Percentiles rank a stretch among this genome's conserved stretches.
phyloP scores from a whole-genome alignment of 2,113 vertebrate species.

The Accipiter virgatus region DNA sequence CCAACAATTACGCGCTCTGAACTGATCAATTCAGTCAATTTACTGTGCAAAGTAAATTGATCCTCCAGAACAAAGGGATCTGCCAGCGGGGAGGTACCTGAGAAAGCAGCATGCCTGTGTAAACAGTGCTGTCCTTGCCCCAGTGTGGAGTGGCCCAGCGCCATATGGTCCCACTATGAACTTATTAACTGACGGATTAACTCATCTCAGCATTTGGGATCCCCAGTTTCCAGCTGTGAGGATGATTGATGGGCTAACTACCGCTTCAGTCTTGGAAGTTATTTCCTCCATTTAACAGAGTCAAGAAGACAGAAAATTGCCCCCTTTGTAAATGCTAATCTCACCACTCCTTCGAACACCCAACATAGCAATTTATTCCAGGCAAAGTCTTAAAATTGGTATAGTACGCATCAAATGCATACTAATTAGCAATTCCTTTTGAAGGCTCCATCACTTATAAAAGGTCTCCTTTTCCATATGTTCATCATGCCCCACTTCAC shows the following conservation, averaged over 20 bases:
- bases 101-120: slow-evolving; percentile 91
- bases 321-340: slow-evolving; percentile 81
- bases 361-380: slow-evolving; percentile 78
- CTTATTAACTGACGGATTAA: slow-evolving; percentile 95
- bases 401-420: slow-evolving; percentile 76
- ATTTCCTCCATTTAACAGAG: slow-evolving; percentile 87
- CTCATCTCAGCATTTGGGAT: slow-evolving; percentile 83
- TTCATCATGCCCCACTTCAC: slow-evolving; percentile 77
- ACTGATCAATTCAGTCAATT: slow-evolving; percentile 94
- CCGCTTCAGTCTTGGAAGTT: slow-evolving; percentile 84
- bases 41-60: slow-evolving; percentile 92
- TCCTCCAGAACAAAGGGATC: slow-evolving; percentile 86
- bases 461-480: slow-evolving; percentile 76
- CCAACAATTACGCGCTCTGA: slow-evolving; percentile 88
- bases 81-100: slow-evolving; percentile 88
- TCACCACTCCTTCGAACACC: slow-evolving; percentile 74
- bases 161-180: slow-evolving; percentile 97
- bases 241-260: slow-evolving; percentile 90
- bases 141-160: slow-evolving; percentile 81
- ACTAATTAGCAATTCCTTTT: slow-evolving; percentile 80
- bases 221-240: slow-evolving; percentile 86
- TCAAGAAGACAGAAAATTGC: slow-evolving; percentile 82
- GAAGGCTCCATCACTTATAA: slow-evolving; percentile 73
- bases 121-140: slow-evolving; percentile 86
- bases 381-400: slow-evolving; percentile 80